Percentiles rank a stretch among this genome's conserved stretches.
Conservation (phyloP, 2,113 vertebrate species). For the Bagarius yarrelli region DNA sequence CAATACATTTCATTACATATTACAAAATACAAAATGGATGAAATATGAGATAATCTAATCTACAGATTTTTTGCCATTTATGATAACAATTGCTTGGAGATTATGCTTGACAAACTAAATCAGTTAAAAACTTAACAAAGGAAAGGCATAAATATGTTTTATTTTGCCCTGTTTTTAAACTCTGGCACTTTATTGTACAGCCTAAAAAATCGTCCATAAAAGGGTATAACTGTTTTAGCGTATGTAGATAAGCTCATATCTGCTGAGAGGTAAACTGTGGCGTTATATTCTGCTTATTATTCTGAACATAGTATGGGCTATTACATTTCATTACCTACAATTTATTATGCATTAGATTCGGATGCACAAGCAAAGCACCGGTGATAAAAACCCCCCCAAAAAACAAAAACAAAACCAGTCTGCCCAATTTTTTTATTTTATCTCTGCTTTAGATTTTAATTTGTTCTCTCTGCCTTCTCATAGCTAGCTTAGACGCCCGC, state of each 20-base stretch:
- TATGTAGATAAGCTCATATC: slow-evolving; percentile 13
- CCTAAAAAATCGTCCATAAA: too few species aligned
- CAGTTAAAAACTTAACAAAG: neutral
- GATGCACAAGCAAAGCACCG: slow-evolving; percentile 24
- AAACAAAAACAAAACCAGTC: neutral
- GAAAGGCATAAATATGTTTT: neutral
- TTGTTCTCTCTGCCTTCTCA: slow-evolving; percentile 56
- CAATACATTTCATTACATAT: neutral
- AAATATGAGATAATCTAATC: neutral
- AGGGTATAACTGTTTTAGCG: slow-evolving; percentile 4
- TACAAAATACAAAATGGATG: neutral
- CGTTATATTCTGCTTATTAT: slow-evolving; percentile 44
- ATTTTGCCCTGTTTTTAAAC: too few species aligned
- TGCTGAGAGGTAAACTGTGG: slow-evolving; percentile 37
- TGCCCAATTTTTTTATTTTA: slow-evolving; percentile 48
- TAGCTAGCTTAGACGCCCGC: slow-evolving; percentile 38
- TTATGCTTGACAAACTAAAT: neutral
- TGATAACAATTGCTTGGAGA: too few species aligned
- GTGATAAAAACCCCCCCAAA: slow-evolving; percentile 38
- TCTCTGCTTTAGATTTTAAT: slow-evolving; percentile 35
- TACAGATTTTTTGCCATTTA: too few species aligned
- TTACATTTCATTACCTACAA: slow-evolving; percentile 47
- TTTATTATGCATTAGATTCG: slow-evolving; percentile 46
- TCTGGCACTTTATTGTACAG: too few species aligned
- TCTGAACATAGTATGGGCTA: slow-evolving; percentile 39